phyloP scores from a whole-genome alignment of 2,888 invertebrate species.

The Entomobrya proxima region DNA sequence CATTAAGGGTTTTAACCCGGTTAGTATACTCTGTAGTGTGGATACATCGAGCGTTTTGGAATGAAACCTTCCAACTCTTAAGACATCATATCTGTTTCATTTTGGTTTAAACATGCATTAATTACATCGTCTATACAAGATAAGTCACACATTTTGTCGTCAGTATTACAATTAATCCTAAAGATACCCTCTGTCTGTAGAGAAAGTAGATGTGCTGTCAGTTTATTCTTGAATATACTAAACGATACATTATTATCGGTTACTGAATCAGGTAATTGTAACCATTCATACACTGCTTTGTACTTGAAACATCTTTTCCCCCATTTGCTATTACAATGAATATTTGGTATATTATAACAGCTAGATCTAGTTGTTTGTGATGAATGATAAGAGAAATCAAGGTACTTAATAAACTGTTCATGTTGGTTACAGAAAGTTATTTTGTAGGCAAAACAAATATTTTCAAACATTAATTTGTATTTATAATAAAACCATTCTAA shows the following conservation, averaged over 20 bases:
- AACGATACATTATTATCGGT: not conserved
- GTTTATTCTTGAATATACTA: not conserved
- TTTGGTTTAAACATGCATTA: too few relatives aligned
- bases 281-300: not conserved
- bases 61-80: too few relatives aligned
- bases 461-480: not conserved
- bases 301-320: not conserved
- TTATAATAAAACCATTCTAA: not conserved
- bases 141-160: too few relatives aligned
- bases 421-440: not conserved
- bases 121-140: too few relatives aligned
- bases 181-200: too few relatives aligned
- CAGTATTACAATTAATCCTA: too few relatives aligned
- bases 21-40: too few relatives aligned
- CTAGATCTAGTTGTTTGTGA: not conserved
- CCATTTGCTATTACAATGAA: not conserved
- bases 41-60: too few relatives aligned
- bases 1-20: too few relatives aligned
- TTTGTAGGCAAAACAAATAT: not conserved
- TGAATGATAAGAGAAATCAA: not conserved
- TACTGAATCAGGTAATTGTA: not conserved
- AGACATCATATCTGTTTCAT: too few relatives aligned
- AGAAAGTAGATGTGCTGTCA: too few relatives aligned
- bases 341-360: not conserved
- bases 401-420: not conserved